These are phyloP conservation scores for Chascanopsetta lugubris DNA, from an alignment of 2,113 vertebrate species.

Conservation along the genomic window DNA sequence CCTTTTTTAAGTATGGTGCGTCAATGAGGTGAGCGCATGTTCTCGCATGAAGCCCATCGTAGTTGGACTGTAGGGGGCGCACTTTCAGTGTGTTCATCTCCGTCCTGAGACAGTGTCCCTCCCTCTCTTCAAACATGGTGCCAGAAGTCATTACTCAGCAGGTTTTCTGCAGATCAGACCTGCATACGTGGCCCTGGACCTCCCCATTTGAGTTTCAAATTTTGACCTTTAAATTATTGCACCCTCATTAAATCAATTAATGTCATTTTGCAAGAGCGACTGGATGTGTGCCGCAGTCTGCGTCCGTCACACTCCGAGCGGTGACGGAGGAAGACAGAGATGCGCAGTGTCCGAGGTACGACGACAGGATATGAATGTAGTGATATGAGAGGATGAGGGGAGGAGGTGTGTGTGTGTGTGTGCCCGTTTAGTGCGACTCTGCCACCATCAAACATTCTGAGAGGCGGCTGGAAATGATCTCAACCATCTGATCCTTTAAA, in stretches of 20 bases:
- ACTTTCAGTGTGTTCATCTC: neutral
- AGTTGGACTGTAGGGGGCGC: neutral
- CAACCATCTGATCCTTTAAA: conserved; percentile 50
- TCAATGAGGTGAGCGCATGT: too few species aligned
- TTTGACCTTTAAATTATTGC: conserved; percentile 43
- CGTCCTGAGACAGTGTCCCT: neutral
- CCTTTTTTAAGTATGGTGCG: too few species aligned
- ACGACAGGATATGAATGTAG: neutral
- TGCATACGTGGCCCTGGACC: neutral
- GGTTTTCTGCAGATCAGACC: conserved; percentile 3
- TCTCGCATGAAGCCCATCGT: neutral
- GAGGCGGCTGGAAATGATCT: conserved; percentile 27
- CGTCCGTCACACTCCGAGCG: conserved; percentile 19
- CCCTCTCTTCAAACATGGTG: neutral
- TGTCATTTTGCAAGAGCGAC: neutral
- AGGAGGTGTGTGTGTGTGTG: neutral
- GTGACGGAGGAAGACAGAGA: too few species aligned
- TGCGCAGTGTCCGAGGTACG: neutral
- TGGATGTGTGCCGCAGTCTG: conserved; percentile 3
- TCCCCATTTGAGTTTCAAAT: conserved; percentile 36
- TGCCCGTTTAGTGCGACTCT: neutral
- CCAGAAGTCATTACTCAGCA: neutral
- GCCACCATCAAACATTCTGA: conserved; percentile 8
- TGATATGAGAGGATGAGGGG: neutral
- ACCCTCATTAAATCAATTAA: conserved; percentile 41